phyloP scores from a whole-genome alignment of 2,797 vertebrate genomes.

The Dromococcyx pavoninus region DNA sequence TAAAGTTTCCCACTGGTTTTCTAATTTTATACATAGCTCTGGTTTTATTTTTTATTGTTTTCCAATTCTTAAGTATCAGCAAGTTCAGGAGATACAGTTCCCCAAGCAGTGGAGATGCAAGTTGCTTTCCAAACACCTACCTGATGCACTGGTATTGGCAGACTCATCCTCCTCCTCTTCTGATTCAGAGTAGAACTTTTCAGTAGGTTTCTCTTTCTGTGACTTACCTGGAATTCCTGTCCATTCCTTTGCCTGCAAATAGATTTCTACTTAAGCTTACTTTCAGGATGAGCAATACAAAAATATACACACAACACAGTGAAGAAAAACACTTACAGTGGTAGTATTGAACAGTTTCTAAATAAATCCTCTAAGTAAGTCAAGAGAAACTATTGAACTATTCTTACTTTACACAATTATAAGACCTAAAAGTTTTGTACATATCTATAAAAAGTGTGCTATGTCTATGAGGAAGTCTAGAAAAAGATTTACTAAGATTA shows the following conservation, averaged over 20 bases:
- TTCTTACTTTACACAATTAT: not conserved
- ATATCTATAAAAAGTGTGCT: not conserved
- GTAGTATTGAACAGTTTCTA: not conserved
- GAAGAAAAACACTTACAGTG: not conserved
- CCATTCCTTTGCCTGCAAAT: slow-evolving; percentile 83
- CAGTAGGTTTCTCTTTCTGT: slow-evolving; percentile 79
- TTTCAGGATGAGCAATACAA: not conserved
- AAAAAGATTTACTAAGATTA: slow-evolving; percentile 25
- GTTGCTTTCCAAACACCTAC: slow-evolving; percentile 47
- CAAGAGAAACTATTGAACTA: not conserved
- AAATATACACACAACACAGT: not conserved
- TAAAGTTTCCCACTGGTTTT: not conserved
- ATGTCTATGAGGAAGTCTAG: not conserved
- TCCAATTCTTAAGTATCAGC: not conserved
- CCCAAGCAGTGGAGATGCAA: not conserved
- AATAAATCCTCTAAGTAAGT: not conserved
- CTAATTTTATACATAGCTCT: not conserved
- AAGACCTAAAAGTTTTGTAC: not conserved
- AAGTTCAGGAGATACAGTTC: not conserved
- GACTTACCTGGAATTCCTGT: slow-evolving; percentile 76
- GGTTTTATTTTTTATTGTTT: not conserved
- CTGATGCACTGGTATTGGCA: slow-evolving; percentile 76
- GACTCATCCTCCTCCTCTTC: slow-evolving; percentile 84
- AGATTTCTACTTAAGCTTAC: not conserved
- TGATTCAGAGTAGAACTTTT: slow-evolving; percentile 92